These are phyloP conservation scores for Vesta saturnalis DNA, from an alignment of 2,888 invertebrate genomes.

Conservation along the genomic window DNA sequence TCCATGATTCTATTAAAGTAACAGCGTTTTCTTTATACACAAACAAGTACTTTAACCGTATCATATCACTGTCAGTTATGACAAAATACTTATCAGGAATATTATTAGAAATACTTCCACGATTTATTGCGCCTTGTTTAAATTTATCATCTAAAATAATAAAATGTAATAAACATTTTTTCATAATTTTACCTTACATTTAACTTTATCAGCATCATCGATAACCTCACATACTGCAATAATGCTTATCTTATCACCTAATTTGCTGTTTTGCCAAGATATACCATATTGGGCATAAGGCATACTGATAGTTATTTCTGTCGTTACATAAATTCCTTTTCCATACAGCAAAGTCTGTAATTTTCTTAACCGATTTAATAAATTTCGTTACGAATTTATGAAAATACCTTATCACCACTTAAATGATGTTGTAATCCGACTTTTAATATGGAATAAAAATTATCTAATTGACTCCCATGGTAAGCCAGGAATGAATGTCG, in stretches of 20 bases:
- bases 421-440: slow-evolving; percentile 80
- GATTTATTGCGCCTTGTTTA: slow-evolving; percentile 45
- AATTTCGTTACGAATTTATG: neutral
- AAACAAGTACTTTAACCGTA: slow-evolving; percentile 78
- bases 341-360: slow-evolving; percentile 73
- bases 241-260: slow-evolving; percentile 80
- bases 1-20: slow-evolving; percentile 31
- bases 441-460: slow-evolving; percentile 83
- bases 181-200: slow-evolving; percentile 59
- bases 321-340: slow-evolving; percentile 79
- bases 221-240: slow-evolving; percentile 85
- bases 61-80: slow-evolving; percentile 79
- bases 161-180: slow-evolving; percentile 21
- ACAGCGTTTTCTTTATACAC: slow-evolving; percentile 65
- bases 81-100: slow-evolving; percentile 77
- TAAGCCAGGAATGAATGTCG: slow-evolving; percentile 72
- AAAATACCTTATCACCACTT: slow-evolving; percentile 56
- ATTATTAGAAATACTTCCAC: slow-evolving; percentile 56
- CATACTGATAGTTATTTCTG: slow-evolving; percentile 77
- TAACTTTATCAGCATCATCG: slow-evolving; percentile 72
- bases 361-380: slow-evolving; percentile 13
- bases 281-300: slow-evolving; percentile 78
- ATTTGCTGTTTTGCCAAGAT: slow-evolving; percentile 79
- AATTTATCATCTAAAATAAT: slow-evolving; percentile 42
- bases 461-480: slow-evolving; percentile 83